Base-by-base conservation (phyloP, 2,797 vertebrate genomes). In the Spea hammondii region DNA sequence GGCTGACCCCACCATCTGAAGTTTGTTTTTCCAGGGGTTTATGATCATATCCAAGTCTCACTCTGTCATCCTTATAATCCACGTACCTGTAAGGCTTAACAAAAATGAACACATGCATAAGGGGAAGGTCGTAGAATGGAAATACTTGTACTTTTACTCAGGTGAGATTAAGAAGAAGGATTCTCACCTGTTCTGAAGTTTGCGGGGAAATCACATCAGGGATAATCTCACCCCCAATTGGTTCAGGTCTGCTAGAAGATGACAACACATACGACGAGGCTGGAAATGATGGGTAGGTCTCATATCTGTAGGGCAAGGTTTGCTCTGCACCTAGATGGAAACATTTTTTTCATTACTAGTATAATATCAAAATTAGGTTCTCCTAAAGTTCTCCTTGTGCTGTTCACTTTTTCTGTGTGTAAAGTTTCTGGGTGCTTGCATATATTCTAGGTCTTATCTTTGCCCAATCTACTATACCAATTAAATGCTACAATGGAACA, bases 1-100 rank as follows among this genome's bases (percentile, higher is more conserved):
- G 78, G 54, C 78, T 79, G 13, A 55, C 48, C 10, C 72, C 66
- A 62, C 71, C 70, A 54, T 65, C 72, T 4, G 62, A 79, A 6
- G 45, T 47, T 59, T 79, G 54, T 8, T 57, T 45, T 44, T 64
- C 32, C 32, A 75, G 55, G 46, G 57, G 17, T 49, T 65, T 46
- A 73, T 66, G 62, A 44, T 32, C 32, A 32, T 2, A 47, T 32
- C 32, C 12, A 4, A n/a, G 46, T 45, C 10, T 5, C 0, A 13
- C 51, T 62, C 32, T 57, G 11, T 62, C 13, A 45, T 69, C 55
- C 9, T 69, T 74, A 49, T 4, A 50, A 11, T 44, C 14, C 32
- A 13, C 8, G 48, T 8, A 48, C 11, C 13, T 65, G 72, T 3
- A 78, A 54, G 10, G 10, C 62, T 64, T 32, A 60, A 66, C 4